Conservation (phyloP, 2,113 vertebrate species). For the Okapia johnstoni region DNA sequence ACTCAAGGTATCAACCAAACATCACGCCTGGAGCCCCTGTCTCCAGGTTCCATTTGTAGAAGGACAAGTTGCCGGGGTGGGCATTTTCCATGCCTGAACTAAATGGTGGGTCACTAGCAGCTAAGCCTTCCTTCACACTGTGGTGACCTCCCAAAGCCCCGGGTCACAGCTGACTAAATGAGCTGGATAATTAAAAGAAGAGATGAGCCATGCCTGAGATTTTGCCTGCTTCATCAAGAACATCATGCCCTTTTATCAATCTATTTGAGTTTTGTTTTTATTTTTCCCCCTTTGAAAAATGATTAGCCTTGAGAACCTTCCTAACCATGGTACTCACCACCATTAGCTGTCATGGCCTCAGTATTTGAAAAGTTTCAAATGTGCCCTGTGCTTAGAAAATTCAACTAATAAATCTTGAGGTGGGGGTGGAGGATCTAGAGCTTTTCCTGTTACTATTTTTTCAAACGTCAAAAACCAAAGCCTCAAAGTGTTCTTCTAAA, state of each 20-base stretch:
- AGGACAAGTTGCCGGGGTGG: constrained; percentile 20
- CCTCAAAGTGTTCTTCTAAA: not conserved
- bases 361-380: constrained; percentile 18
- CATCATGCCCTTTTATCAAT: constrained; percentile 77
- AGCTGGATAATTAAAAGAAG: constrained; percentile 82
- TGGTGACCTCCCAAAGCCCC: constrained; percentile 74
- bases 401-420: not conserved
- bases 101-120: constrained; percentile 63
- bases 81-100: constrained; percentile 54
- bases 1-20: not conserved
- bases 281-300: constrained; percentile 60
- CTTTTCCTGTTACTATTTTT: not conserved
- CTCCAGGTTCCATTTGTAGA: constrained; percentile 32
- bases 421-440: not conserved
- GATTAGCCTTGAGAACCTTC: constrained; percentile 62
- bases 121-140: constrained; percentile 59
- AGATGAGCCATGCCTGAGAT: constrained; percentile 77
- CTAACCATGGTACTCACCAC: not conserved
- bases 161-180: constrained; percentile 82
- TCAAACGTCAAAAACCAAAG: not conserved
- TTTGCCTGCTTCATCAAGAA: constrained; percentile 80
- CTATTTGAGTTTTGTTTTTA: constrained; percentile 61
- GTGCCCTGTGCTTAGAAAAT: not conserved
- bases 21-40: not conserved
- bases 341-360: constrained; percentile 24